These are phyloP conservation scores for Cosmia pyralina DNA, from an alignment of 2,888 invertebrate species.

Conservation along the genomic window DNA sequence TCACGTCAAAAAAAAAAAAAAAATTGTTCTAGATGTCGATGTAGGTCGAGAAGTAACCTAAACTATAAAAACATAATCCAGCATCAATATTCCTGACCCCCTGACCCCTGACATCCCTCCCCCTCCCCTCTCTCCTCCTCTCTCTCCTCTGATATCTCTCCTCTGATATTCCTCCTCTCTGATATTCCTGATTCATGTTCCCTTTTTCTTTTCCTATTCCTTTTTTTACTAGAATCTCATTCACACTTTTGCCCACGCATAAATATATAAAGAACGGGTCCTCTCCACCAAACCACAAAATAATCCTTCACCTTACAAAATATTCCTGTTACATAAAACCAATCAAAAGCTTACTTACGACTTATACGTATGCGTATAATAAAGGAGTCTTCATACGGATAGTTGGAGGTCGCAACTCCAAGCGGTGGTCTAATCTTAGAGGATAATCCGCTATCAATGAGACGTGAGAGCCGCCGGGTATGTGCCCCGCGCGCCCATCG, in stretches of 20 bases:
- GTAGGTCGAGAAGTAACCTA: too few species aligned
- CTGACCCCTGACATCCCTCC: too few species aligned
- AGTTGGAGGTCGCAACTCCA: constrained; percentile 73
- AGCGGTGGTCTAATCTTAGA: constrained; percentile 78
- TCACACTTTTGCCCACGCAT: neutral
- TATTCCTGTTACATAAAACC: constrained; percentile 47
- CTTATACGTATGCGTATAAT: constrained; percentile 69
- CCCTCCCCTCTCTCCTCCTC: too few species aligned
- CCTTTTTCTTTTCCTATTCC: too few species aligned
- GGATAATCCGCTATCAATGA: constrained; percentile 84
- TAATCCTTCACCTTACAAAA: constrained; percentile 36
- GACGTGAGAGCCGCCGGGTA: constrained; percentile 67
- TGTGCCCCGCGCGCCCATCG: constrained; percentile 42
- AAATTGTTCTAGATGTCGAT: too few species aligned
- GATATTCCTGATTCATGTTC: too few species aligned
- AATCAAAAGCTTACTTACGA: constrained; percentile 59
- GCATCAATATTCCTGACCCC: neutral
- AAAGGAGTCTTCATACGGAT: constrained; percentile 69
- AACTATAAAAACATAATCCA: neutral
- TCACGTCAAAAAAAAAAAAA: too few species aligned
- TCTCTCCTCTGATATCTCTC: too few species aligned
- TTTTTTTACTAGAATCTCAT: neutral
- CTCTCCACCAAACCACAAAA: neutral
- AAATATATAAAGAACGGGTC: neutral
- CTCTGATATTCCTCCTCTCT: too few species aligned